phyloP scores from a whole-genome alignment of 2,113 vertebrate species.

The Phyllostomus hastatus region DNA sequence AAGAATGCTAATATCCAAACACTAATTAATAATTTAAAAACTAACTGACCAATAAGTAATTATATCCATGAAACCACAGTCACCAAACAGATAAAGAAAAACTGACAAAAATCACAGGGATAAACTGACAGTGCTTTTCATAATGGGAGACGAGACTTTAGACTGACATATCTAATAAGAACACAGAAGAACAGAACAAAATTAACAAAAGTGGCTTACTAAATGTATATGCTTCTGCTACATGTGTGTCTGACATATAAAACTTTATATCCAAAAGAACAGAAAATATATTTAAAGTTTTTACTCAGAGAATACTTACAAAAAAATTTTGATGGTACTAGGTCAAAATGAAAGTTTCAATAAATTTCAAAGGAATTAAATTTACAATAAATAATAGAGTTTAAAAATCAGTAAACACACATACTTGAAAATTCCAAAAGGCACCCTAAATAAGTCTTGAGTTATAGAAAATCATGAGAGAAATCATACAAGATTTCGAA shows the following conservation, averaged over 20 bases:
- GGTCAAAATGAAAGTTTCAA: not conserved
- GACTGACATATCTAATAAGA: not conserved
- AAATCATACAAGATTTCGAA: not conserved
- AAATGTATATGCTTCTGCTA: not conserved
- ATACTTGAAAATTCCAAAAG: conserved; percentile 14
- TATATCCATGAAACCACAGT: not conserved
- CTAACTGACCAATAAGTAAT: not conserved
- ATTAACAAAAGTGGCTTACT: not conserved
- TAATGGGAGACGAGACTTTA: not conserved
- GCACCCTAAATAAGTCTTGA: not conserved
- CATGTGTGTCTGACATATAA: not conserved
- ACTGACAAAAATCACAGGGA: not conserved
- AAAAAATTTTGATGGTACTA: not conserved
- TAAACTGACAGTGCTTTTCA: not conserved
- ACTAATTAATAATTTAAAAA: not conserved
- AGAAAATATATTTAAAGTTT: not conserved
- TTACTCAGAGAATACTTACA: not conserved
- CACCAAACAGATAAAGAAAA: not conserved
- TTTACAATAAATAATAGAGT: conserved; percentile 3
- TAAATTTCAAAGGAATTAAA: conserved; percentile 22
- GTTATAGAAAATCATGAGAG: not conserved
- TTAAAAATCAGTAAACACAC: not conserved
- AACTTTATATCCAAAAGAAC: not conserved
- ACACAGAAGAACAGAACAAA: not conserved
- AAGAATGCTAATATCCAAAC: not conserved